Evolutionary conservation across 1,140 invertebrate genomes (phyloP), one percentile per base, ranked within the genome.

Genomic region (Pseudomyrmex sp.): DNA sequence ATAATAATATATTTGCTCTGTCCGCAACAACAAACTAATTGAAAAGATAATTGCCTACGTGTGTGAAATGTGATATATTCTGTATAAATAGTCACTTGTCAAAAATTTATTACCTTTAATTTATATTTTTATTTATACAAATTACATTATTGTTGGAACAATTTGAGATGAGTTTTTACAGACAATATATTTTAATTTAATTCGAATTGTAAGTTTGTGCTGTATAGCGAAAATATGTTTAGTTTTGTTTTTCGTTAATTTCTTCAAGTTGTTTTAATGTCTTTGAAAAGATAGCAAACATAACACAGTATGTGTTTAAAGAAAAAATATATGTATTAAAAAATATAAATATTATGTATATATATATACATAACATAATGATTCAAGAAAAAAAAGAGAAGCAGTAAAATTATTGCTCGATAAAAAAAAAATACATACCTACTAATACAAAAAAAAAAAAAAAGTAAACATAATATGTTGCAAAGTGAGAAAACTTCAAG

Each of bases 371-470:
- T 20, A 26, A 26, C n/a, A 59, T 9, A 59, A 18, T n/a, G 35
- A 77, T 44, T 76, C 1, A 23, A 52, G 23, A 77, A 23, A 54
- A 2, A 44, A 68, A 26, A 76, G 63, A 66, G 1, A 54, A 35
- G 35, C 35, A 7, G 35, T 35, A 35, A 35, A 35, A 4, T 8
- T 63, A 52, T 8, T 66, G 61, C 8, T 69, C 62, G 69, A 77
- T 7, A 52, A 52, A 76, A 56, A 66, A 84, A 77, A 72, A 52
- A 85, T 72, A 77, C 46, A 76, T 15, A 52, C 44, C 18, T 75
- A 77, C 35, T 84, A 79, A 52, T 18, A 69, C 20, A 18, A 18
- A 18, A 18, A 18, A 18, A 48, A 54, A 74, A 0, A 77, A 44
- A 66, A 52, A 44, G 7, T 73, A 58, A 35, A 63, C 15, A 3